A percentile compares a stretch with the other conserved stretches of the same genome.
Evolutionary conservation across 2,888 invertebrate genomes (phyloP).

Genomic region (Myathropa florea): DNA sequence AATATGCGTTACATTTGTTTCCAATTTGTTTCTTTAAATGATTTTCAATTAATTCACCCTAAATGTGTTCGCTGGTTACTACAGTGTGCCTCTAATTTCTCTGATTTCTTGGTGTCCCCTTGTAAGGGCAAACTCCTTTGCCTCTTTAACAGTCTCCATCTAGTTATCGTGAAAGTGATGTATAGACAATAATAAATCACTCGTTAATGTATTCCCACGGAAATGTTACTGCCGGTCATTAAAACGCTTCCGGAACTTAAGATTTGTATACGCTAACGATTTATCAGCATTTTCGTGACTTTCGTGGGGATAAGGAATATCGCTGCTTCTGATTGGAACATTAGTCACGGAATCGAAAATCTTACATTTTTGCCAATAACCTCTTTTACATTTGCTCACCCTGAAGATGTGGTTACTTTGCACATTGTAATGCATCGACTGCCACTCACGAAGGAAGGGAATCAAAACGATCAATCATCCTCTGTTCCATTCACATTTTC

Average conservation of each 20-base stretch:
- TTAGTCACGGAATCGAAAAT: not conserved
- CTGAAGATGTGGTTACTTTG: not conserved
- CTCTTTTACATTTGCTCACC: not conserved
- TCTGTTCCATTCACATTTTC: not conserved
- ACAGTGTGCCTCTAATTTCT: too few relatives aligned
- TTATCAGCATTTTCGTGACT: not conserved
- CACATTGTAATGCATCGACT: not conserved
- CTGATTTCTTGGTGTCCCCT: too few relatives aligned
- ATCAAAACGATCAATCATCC: not conserved
- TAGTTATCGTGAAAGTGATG: not conserved
- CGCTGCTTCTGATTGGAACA: not conserved
- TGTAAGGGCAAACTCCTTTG: too few relatives aligned
- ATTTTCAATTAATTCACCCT: too few relatives aligned
- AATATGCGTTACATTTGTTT: too few relatives aligned
- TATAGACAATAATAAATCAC: not conserved
- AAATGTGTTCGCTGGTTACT: too few relatives aligned
- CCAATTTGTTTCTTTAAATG: too few relatives aligned
- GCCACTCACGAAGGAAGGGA: not conserved
- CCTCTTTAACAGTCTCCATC: not conserved
- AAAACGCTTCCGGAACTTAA: not conserved
- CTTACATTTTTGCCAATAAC: not conserved
- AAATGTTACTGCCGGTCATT: not conserved
- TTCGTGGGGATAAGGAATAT: not conserved
- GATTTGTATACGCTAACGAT: not conserved
- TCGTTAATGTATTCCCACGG: not conserved